Conservation (phyloP, 2,888 invertebrate genomes). For the Calliphora vomitoria region DNA sequence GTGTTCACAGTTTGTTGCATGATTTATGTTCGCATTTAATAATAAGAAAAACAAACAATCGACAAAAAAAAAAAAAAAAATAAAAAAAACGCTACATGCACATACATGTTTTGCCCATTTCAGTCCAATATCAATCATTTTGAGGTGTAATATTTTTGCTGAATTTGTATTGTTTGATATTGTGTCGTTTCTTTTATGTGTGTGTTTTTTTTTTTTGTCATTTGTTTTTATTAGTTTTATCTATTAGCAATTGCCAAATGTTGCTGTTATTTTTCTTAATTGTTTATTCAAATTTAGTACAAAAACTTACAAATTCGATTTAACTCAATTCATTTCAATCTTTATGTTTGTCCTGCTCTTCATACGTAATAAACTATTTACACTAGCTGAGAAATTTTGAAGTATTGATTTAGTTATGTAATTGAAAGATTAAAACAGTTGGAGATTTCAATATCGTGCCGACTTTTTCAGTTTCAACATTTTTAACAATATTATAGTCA, state of each 20-base stretch:
- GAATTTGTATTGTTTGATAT: not conserved
- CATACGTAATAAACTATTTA: not conserved
- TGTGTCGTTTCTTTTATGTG: not conserved
- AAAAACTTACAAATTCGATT: not conserved
- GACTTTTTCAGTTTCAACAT: no score
- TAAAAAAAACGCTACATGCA: constrained; percentile 18
- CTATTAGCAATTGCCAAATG: constrained; percentile 36
- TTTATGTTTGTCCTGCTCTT: not conserved
- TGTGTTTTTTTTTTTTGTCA: not conserved
- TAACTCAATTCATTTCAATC: not conserved
- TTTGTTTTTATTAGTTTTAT: constrained; percentile 22
- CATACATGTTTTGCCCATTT: constrained; percentile 35
- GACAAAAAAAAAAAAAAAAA: not conserved
- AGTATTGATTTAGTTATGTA: not conserved
- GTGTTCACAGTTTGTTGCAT: constrained; percentile 41
- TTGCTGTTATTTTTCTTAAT: constrained; percentile 20
- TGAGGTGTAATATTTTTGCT: not conserved
- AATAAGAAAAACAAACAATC: not conserved
- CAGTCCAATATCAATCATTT: not conserved
- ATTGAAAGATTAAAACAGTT: not conserved
- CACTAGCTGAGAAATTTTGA: not conserved
- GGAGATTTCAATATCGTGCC: no score
- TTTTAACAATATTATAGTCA: no score
- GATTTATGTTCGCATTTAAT: constrained; percentile 29
- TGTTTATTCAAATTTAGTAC: constrained; percentile 16